Evolutionary conservation across 2,888 invertebrate species (phyloP), one percentile per base, ranked within the genome.

Genomic region (Graphium colonna): DNA sequence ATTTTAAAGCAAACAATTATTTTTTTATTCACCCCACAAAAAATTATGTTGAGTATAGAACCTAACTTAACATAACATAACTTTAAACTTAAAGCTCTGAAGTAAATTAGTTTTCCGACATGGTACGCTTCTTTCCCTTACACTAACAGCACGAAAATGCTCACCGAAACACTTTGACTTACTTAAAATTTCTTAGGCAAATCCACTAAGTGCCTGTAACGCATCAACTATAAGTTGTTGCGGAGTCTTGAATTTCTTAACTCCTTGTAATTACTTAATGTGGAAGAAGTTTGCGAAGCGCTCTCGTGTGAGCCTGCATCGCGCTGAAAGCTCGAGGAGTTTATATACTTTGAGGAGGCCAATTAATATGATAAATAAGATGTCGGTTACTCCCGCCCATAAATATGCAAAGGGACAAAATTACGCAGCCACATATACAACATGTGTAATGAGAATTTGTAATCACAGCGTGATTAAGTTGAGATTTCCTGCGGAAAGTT

Each of bases 181-280:
- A 53, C 43, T 54, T 54, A 62, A 67, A 63, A 60, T 65, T 65
- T 61, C 60, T 56, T 61, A 69, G 60, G 59, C 68, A 73, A 75
- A 72, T 74, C 75, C 62, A 64, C 69, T 73, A 75, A 79, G 75
- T 72, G 71, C 69, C 65, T 62, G 64, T 69, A 70, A 71, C 59
- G 58, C 65, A 65, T 66, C 61, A 61, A 57, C 58, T 66, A 63
- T 62, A 65, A 72, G 54, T 55, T 54, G 71, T 68, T 65, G 58
- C 51, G 50, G 60, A 58, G 62, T 63, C 65, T 73, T 68, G 72
- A 76, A 76, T 76, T 77, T 71, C 74, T 75, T 75, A 78, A 80
- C 77, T 76, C 65, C 58, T 62, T 60, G 60, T 80, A 81, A 81
- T 79, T 77, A 76, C 73, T 76, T 75, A 69, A 71, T 66, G 69